A percentile compares a stretch with the other conserved stretches of the same genome.
Evolutionary conservation across 2,888 invertebrate genomes (phyloP).

Genomic region (Anaspis maculata): DNA sequence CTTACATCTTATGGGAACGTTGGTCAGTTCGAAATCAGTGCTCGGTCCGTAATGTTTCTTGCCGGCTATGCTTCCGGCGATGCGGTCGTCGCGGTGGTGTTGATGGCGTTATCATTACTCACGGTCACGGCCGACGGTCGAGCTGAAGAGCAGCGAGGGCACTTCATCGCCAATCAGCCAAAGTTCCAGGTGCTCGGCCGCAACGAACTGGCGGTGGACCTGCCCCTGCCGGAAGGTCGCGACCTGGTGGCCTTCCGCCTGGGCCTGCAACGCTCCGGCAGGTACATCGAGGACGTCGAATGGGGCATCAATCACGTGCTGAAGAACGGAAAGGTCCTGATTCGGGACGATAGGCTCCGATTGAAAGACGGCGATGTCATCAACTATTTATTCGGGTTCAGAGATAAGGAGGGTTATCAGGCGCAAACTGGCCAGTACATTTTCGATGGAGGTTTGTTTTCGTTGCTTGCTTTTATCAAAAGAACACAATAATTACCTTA

Average conservation of each 20-base stretch:
- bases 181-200: slow-evolving; percentile 13
- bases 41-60: too few relatives aligned
- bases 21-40: too few relatives aligned
- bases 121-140: too few relatives aligned
- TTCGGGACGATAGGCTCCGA: slow-evolving; percentile 8
- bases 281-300: slow-evolving; percentile 9
- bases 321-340: slow-evolving; percentile 6
- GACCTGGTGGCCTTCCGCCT: slow-evolving; percentile 7
- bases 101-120: too few relatives aligned
- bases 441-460: slow-evolving; percentile 14
- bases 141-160: too few relatives aligned
- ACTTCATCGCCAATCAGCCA: too few relatives aligned
- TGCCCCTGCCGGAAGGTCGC: slow-evolving; percentile 6
- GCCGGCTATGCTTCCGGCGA: too few relatives aligned
- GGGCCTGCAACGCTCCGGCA: slow-evolving; percentile 6
- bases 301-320: slow-evolving; percentile 7
- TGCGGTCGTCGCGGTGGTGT: too few relatives aligned
- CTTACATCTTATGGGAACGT: too few relatives aligned
- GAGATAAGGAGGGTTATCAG: slow-evolving; percentile 7
- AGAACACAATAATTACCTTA: neutral
- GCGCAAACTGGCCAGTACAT: slow-evolving; percentile 10
- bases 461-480: neutral
- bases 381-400: slow-evolving; percentile 11
- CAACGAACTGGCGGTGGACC: slow-evolving; percentile 12
- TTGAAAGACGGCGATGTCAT: slow-evolving; percentile 9